A percentile compares a stretch with the other conserved stretches of the same genome.
Evolutionary conservation across 2,888 invertebrate genomes (phyloP).

Genomic region (Acanthosepion esculentum): DNA sequence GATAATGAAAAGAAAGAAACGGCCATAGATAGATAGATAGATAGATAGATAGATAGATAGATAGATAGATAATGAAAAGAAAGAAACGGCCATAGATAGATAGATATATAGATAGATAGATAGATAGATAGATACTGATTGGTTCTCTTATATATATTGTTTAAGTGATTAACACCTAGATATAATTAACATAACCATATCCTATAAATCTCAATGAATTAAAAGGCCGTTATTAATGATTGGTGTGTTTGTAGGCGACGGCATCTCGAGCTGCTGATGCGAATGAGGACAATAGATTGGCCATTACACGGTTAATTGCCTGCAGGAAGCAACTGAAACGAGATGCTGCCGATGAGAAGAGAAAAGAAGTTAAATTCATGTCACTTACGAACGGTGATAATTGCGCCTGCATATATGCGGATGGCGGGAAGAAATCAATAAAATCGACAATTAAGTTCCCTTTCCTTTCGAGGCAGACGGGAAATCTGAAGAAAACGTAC

Average conservation of each 20-base stretch:
- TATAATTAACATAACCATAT: background rate
- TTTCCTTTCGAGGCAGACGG: background rate
- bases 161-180: background rate
- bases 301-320: no score
- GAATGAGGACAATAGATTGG: background rate
- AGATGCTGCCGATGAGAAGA: background rate
- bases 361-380: background rate
- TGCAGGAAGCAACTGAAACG: background rate
- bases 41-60: no score
- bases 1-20: no score
- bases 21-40: no score
- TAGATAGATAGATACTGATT: background rate
- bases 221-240: background rate
- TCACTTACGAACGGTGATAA: background rate
- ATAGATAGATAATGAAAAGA: no score
- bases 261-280: no score
- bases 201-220: background rate
- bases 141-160: background rate
- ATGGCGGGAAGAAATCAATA: background rate
- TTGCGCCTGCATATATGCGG: background rate
- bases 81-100: background rate
- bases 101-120: background rate
- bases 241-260: background rate
- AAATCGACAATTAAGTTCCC: background rate
- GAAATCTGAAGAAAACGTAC: background rate